These are phyloP conservation scores for Drosophila truncata DNA, from an alignment of 1,140 invertebrate genomes.

Conservation along the genomic window DNA sequence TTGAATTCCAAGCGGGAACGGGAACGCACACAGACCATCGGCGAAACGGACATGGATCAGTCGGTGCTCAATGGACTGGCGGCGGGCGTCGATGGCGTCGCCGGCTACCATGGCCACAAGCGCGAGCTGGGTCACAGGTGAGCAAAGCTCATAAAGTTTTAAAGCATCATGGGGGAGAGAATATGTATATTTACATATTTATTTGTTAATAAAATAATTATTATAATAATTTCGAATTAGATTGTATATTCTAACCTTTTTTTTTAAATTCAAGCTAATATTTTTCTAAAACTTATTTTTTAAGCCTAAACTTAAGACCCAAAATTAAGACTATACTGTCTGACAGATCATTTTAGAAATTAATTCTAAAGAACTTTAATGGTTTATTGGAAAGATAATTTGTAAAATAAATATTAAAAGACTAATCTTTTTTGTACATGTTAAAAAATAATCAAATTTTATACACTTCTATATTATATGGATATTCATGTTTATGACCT, in stretches of 20 bases:
- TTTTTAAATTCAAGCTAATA: neutral
- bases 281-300: neutral
- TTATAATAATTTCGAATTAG: neutral
- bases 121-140: slow-evolving; percentile 80
- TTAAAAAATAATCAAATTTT: neutral
- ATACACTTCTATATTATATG: neutral
- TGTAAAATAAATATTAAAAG: neutral
- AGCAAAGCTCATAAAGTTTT: slow-evolving; percentile 22
- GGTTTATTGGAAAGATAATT: neutral
- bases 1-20: slow-evolving; percentile 37
- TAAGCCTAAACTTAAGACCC: neutral
- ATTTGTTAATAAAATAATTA: neutral
- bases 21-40: slow-evolving; percentile 65
- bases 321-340: too few relatives aligned
- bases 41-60: slow-evolving; percentile 79
- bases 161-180: neutral
- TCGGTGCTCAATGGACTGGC: slow-evolving; percentile 72
- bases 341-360: neutral
- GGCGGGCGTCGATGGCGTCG: slow-evolving; percentile 31
- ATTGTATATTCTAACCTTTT: neutral
- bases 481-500: neutral
- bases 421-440: neutral
- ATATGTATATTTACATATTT: neutral
- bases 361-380: neutral
- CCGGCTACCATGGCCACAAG: slow-evolving; percentile 69